phyloP scores from a whole-genome alignment of 2,888 invertebrate species.

The Gortyna flavago region DNA sequence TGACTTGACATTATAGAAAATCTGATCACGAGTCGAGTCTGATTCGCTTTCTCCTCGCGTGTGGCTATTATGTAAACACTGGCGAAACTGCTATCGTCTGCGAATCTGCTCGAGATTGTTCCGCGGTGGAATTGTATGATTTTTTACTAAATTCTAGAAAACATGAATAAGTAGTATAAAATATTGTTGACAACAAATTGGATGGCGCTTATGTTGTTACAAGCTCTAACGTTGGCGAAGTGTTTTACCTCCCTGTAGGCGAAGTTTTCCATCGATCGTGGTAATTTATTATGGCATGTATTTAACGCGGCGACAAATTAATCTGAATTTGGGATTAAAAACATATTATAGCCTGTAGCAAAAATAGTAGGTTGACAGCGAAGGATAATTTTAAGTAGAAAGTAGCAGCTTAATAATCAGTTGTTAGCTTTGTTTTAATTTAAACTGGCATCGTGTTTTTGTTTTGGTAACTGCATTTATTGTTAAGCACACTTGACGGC shows the following conservation, averaged over 20 bases:
- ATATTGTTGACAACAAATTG: slow-evolving; percentile 35
- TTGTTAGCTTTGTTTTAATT: too few species aligned
- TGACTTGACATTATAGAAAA: slow-evolving; percentile 70
- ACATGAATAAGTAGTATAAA: slow-evolving; percentile 34
- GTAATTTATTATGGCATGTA: slow-evolving; percentile 55
- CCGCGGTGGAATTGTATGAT: slow-evolving; percentile 55
- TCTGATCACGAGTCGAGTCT: slow-evolving; percentile 68
- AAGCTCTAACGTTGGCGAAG: slow-evolving; percentile 18
- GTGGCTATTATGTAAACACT: slow-evolving; percentile 74
- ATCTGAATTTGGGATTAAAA: too few species aligned
- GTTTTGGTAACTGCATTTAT: too few species aligned
- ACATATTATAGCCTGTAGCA: too few species aligned
- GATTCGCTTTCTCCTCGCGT: slow-evolving; percentile 73
- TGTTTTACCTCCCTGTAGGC: slow-evolving; percentile 29
- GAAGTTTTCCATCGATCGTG: slow-evolving; percentile 48
- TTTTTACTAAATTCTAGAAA: slow-evolving; percentile 43
- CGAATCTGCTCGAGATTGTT: slow-evolving; percentile 69
- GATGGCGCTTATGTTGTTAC: slow-evolving; percentile 21
- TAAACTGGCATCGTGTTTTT: too few species aligned
- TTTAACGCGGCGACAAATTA: too few species aligned
- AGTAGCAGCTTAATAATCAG: too few species aligned
- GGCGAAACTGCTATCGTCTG: slow-evolving; percentile 71
- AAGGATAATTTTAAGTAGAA: too few species aligned
- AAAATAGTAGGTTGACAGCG: too few species aligned
- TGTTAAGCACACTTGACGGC: too few species aligned